phyloP scores from a whole-genome alignment of 2,888 invertebrate genomes.

The Cataglyphis cursor region DNA sequence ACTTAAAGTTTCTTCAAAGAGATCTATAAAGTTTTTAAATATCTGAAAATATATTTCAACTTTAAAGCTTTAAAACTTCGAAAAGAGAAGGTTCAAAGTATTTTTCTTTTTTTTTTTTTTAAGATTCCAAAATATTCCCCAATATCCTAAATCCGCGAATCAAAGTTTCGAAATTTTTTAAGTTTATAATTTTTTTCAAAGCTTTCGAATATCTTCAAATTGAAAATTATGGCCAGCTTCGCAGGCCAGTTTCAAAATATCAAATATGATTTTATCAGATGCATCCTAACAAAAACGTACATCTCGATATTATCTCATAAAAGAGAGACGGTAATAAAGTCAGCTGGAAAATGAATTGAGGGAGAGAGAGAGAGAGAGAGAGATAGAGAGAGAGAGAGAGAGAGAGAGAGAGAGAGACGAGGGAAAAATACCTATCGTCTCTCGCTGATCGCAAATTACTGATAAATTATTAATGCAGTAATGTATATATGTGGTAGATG shows the following conservation, averaged over 20 bases:
- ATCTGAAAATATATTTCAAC: background rate
- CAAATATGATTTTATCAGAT: background rate
- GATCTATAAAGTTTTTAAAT: background rate
- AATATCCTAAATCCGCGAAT: background rate
- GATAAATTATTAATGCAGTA: slow-evolving; percentile 48
- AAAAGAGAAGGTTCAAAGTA: background rate
- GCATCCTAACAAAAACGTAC: background rate
- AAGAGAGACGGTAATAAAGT: background rate
- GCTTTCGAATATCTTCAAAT: background rate
- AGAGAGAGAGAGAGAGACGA: background rate
- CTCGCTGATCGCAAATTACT: slow-evolving; percentile 41
- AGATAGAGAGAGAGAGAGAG: background rate
- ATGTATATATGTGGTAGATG: slow-evolving; percentile 30
- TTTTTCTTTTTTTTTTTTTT: background rate
- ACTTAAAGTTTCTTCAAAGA: background rate
- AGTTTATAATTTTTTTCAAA: background rate
- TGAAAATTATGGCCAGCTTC: background rate
- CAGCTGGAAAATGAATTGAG: background rate
- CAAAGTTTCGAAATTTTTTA: background rate
- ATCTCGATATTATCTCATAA: background rate
- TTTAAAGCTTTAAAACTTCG: background rate
- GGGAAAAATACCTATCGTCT: background rate
- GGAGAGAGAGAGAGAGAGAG: background rate
- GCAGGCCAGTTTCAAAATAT: background rate
- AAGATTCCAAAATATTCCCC: background rate